These are phyloP conservation scores for Sebastolobus altivelis DNA, from an alignment of 2,797 vertebrate species.

Conservation along the genomic window DNA sequence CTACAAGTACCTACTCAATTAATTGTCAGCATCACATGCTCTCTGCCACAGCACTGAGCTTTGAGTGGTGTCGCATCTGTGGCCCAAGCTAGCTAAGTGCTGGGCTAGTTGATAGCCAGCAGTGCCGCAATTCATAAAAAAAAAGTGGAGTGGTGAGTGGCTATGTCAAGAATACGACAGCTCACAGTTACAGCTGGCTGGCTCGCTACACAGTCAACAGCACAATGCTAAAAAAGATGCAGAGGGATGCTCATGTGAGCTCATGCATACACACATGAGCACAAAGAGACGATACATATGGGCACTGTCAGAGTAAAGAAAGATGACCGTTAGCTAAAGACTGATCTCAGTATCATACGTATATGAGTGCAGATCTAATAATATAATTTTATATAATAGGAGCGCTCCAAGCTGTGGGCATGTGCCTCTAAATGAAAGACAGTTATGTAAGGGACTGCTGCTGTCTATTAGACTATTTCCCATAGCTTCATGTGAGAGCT, in stretches of 20 bases:
- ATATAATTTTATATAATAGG: slow-evolving; percentile 57
- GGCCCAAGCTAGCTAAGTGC: neutral
- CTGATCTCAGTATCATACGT: neutral
- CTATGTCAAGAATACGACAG: slow-evolving; percentile 34
- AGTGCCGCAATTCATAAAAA: slow-evolving; percentile 1
- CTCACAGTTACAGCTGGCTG: slow-evolving; percentile 42
- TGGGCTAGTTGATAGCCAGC: slow-evolving; percentile 14
- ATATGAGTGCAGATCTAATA: slow-evolving; percentile 17
- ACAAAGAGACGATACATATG: slow-evolving; percentile 13
- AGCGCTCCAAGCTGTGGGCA: slow-evolving; percentile 57
- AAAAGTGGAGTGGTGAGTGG: neutral
- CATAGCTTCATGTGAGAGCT: slow-evolving; percentile 16
- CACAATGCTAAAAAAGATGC: slow-evolving; percentile 4
- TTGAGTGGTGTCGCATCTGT: neutral
- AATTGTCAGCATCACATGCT: slow-evolving; percentile 2
- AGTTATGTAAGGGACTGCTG: slow-evolving; percentile 69
- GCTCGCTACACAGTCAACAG: slow-evolving; percentile 38
- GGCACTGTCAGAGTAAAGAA: slow-evolving; percentile 3
- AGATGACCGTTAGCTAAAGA: slow-evolving; percentile 11
- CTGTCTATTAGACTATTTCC: slow-evolving; percentile 42
- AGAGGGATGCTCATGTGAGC: slow-evolving; percentile 23
- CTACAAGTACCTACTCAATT: slow-evolving; percentile 13
- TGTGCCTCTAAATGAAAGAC: slow-evolving; percentile 71
- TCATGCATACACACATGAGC: slow-evolving; percentile 27
- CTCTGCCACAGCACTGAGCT: neutral